phyloP scores from a whole-genome alignment of 2,888 invertebrate genomes.

The Dascillus cervinus region DNA sequence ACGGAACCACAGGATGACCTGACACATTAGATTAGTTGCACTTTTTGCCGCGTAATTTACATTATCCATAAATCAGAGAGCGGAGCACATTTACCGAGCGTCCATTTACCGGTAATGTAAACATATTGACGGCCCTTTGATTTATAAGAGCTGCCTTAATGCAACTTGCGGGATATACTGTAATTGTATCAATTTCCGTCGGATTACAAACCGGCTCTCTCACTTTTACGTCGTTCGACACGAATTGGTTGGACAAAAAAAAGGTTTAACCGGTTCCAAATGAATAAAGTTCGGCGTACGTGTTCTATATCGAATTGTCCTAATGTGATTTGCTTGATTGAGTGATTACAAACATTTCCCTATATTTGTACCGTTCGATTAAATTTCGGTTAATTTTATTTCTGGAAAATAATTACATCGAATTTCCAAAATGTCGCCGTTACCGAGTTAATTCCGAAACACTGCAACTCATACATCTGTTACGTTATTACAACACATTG shows the following conservation, averaged over 20 bases:
- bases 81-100: constrained; percentile 28
- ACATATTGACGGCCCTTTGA: constrained; percentile 36
- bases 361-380: too few relatives aligned
- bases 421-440: too few relatives aligned
- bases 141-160: constrained; percentile 31
- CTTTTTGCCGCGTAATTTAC: constrained; percentile 33
- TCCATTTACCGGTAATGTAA: constrained; percentile 37
- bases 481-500: constrained; percentile 3
- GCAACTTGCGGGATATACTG: constrained; percentile 22
- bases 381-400: too few relatives aligned
- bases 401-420: too few relatives aligned
- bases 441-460: constrained; percentile 11
- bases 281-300: not conserved
- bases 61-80: constrained; percentile 33
- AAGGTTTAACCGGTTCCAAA: not conserved
- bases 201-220: constrained; percentile 5
- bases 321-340: constrained; percentile 9
- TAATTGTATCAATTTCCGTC: constrained; percentile 10
- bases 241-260: not conserved
- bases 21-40: constrained; percentile 27
- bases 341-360: constrained; percentile 9
- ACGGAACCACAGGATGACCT: constrained; percentile 10
- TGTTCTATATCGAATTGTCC: constrained; percentile 8
- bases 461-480: constrained; percentile 3
- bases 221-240: not conserved